Conservation (phyloP, 37 sponge, comb jelly and placozoan species). For the Hexactinellida sp. region DNA sequence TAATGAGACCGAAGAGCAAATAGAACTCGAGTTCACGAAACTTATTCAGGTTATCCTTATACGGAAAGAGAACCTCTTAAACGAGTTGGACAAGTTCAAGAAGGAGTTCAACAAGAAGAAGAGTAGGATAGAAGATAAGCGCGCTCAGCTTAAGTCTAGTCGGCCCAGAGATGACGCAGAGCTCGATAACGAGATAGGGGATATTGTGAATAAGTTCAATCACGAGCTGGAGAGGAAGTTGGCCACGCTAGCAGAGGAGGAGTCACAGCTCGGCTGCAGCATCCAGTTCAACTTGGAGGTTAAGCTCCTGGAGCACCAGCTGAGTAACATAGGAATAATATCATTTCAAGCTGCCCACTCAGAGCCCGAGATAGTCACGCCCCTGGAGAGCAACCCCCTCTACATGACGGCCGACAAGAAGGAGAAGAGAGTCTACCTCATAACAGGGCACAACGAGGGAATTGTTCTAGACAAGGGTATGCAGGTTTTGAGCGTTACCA, state of each 20-base stretch:
- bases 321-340: not conserved
- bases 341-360: not conserved
- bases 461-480: not conserved
- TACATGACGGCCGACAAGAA: slow-evolving; percentile 5
- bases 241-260: not conserved
- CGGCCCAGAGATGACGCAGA: not conserved
- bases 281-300: not conserved
- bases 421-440: not conserved
- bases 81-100: not conserved
- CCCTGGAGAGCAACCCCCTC: not conserved
- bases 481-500: not conserved
- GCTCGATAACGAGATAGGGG: not conserved
- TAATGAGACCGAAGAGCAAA: not conserved
- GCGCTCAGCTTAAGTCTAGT: not conserved
- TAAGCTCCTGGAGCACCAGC: not conserved
- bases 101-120: not conserved
- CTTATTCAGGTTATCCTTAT: not conserved
- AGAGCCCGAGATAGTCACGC: not conserved
- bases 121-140: not conserved
- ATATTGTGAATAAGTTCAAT: slow-evolving; percentile 8
- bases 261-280: not conserved
- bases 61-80: not conserved
- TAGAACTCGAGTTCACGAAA: not conserved
- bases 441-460: not conserved
- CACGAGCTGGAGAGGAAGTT: not conserved